phyloP scores from a whole-genome alignment of 2,888 invertebrate genomes.

The Bombyx huttoni region DNA sequence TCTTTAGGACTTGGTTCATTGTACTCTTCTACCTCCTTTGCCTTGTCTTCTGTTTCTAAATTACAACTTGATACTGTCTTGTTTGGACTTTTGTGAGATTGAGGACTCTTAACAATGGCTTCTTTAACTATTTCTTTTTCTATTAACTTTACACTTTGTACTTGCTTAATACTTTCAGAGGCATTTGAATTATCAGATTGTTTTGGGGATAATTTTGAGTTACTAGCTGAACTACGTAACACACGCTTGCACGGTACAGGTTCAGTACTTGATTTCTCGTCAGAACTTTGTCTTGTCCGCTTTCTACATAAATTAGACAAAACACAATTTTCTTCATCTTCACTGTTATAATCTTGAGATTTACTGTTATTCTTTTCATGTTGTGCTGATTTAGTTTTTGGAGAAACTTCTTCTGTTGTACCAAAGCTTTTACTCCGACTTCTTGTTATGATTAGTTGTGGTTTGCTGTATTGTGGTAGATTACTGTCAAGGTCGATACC shows the following conservation, averaged over 20 bases:
- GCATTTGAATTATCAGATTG: neutral
- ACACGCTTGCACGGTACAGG: conserved; percentile 22
- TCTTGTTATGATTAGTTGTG: conserved; percentile 4
- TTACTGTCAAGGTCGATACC: neutral
- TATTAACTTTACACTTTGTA: neutral
- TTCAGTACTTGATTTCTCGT: conserved; percentile 12
- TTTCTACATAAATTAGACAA: conserved; percentile 9
- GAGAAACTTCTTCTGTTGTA: neutral
- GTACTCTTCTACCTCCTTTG: too few species aligned
- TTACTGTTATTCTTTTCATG: conserved; percentile 1
- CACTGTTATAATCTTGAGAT: neutral
- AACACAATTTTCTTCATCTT: neutral
- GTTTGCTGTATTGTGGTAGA: neutral
- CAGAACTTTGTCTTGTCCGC: conserved; percentile 17
- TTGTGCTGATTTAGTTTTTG: neutral
- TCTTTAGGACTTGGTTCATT: conserved; percentile 14
- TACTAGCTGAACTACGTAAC: conserved; percentile 24
- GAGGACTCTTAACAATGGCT: neutral
- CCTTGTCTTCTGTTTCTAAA: neutral
- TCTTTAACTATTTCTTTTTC: conserved; percentile 2
- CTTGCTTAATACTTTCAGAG: neutral
- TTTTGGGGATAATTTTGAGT: neutral
- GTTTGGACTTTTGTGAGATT: neutral
- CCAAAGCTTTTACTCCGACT: conserved; percentile 13
- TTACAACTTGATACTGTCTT: neutral